Evolutionary conservation across 30 jellyfish, hydroid and myxozoan species (phyloP).

Genomic region (Haliclystus octoradiatus): DNA sequence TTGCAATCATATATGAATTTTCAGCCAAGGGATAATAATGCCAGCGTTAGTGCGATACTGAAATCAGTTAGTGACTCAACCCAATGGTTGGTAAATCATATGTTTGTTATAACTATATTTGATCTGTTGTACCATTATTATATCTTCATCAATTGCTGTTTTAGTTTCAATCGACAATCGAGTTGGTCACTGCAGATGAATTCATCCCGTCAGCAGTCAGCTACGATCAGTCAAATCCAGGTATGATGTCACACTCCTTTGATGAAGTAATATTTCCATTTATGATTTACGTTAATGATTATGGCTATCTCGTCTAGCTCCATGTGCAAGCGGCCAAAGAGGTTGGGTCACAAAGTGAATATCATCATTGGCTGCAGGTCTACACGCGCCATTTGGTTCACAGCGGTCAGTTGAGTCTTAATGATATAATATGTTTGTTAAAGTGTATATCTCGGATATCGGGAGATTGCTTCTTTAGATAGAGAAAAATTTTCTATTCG

Average conservation of each 20-base stretch:
- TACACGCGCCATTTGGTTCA: conserved; percentile 77
- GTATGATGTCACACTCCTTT: conserved; percentile 12
- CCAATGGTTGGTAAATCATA: background rate
- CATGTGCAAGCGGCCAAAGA: conserved; percentile 61
- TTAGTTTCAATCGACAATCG: conserved; percentile 41
- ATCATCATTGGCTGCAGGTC: conserved; percentile 79
- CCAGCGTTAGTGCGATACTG: too few relatives aligned
- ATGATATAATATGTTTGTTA: too few relatives aligned
- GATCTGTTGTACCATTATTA: background rate
- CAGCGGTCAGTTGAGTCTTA: conserved; percentile 35
- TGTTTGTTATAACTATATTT: background rate
- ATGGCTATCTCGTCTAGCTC: conserved; percentile 15
- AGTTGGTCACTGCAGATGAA: conserved; percentile 48
- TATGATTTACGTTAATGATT: background rate
- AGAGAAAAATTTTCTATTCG: too few relatives aligned
- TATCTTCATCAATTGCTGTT: background rate
- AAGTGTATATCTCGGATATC: too few relatives aligned
- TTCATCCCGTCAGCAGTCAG: conserved; percentile 54
- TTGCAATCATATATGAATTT: too few relatives aligned
- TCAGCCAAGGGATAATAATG: too few relatives aligned
- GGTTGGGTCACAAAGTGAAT: conserved; percentile 65
- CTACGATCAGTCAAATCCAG: conserved; percentile 65
- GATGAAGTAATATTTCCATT: background rate
- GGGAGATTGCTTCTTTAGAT: too few relatives aligned
- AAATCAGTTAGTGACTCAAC: too few relatives aligned